phyloP scores from a whole-genome alignment of 2,797 vertebrate genomes.

The Balearica regulorum region DNA sequence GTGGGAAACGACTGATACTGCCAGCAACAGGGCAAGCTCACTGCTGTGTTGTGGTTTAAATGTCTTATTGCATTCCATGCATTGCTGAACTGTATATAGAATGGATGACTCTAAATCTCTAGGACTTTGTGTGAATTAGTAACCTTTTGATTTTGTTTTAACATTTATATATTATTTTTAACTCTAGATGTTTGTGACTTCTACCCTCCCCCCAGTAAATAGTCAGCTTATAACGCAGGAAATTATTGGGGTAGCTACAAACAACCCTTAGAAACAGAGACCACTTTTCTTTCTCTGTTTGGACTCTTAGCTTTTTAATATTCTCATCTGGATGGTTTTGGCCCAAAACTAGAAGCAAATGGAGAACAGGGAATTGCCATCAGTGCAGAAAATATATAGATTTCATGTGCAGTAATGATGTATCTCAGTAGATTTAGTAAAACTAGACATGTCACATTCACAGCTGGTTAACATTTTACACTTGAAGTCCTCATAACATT shows the following conservation, averaged over 20 bases:
- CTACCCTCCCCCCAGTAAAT: conserved; percentile 11
- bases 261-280: background rate
- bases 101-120: conserved; percentile 72
- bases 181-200: conserved; percentile 45
- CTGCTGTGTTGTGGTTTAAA: conserved; percentile 76
- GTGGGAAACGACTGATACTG: conserved; percentile 77
- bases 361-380: background rate
- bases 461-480: conserved; percentile 55
- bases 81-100: conserved; percentile 76
- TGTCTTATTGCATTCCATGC: conserved; percentile 76
- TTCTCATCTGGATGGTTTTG: background rate
- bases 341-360: conserved; percentile 7
- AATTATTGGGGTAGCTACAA: conserved; percentile 52
- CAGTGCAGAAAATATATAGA: background rate
- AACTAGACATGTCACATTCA: conserved; percentile 47
- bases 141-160: conserved; percentile 65
- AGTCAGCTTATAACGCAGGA: conserved; percentile 63
- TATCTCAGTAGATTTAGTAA: conserved; percentile 33
- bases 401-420: conserved; percentile 11
- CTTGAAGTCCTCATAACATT: conserved; percentile 31
- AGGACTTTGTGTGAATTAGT: conserved; percentile 67
- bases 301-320: background rate
- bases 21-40: conserved; percentile 73
- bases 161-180: conserved; percentile 68
- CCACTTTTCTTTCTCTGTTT: background rate